Evolutionary conservation across 1,140 invertebrate species (phyloP), one percentile per base, ranked within the genome.

Genomic region (Camponotus vicinus): DNA sequence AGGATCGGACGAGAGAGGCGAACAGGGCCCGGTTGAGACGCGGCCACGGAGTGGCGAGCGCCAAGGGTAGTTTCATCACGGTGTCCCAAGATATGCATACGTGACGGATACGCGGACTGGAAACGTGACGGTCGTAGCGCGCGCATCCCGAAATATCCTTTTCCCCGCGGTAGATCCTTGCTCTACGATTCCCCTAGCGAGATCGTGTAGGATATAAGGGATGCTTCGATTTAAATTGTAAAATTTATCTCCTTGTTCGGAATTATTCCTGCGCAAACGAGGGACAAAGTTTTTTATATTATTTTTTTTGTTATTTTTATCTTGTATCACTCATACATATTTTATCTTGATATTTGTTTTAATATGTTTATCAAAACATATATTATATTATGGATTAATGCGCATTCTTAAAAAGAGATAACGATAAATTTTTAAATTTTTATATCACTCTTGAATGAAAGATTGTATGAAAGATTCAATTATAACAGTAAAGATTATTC

Each of bases 11-110:
- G 57, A 67, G 63, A 67, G 61, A 49, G 18, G 75, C 49, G 67
- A 63, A 13, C 73, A 37, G 57, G 77, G 37, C 42, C 49, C 32
- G 45, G 63, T 57, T 49, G 86, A 86, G 88, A 87, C 85, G 66
- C 82, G 61, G 84, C 69, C 89, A 90, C 85, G 89, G 82, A 82
- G 27, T 87, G 87, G 76, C 82, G 90, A 83, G 71, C 86, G 89
- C 55, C 90, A 92, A 91, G 93, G 93, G 91, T 93, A 92, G 92
- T 92, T 93, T 90, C 87, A 90, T 76, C 88, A 86, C 85, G 92
- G 90, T 92, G 93, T 95, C 94, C 93, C 94, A 95, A 95, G 94
- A 95, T 95, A 95, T 95, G 94, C 94, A 95, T 95, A 95, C 94
- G 95, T 95, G 95, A 95, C 94, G 92, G 94, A 95, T 92, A 89